phyloP scores from a whole-genome alignment of 2,113 vertebrate species.

The Sminthopsis crassicaudata region DNA sequence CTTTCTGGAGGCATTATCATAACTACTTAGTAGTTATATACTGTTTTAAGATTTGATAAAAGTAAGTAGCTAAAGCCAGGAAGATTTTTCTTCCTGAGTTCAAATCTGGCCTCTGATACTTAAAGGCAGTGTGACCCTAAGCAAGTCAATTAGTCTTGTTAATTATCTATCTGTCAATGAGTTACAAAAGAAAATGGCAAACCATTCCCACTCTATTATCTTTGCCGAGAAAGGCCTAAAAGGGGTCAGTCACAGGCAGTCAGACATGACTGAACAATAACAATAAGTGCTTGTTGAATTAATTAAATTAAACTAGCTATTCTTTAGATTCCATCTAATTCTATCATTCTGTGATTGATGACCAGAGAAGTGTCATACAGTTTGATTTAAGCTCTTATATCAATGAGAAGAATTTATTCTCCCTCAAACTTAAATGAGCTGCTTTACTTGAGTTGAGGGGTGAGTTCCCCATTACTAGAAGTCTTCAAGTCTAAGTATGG shows the following conservation, averaged over 20 bases:
- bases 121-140: background rate
- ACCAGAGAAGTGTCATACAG: background rate
- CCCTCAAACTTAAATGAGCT: background rate
- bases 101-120: background rate
- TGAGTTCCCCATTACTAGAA: background rate
- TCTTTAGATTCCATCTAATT: background rate
- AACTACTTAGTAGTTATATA: background rate
- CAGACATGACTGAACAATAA: background rate
- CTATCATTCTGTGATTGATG: background rate
- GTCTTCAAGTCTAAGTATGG: background rate
- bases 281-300: background rate
- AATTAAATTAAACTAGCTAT: background rate
- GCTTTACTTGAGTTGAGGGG: background rate
- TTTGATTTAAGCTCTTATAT: background rate
- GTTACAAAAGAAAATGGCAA: background rate
- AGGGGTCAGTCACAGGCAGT: background rate
- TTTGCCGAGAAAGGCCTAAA: background rate
- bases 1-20: background rate
- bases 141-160: background rate
- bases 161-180: background rate
- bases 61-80: background rate
- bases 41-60: background rate
- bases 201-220: background rate
- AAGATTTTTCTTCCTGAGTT: background rate
- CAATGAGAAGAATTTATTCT: background rate